phyloP scores from a whole-genome alignment of 1,140 invertebrate genomes.

The Lucilia sericata region DNA sequence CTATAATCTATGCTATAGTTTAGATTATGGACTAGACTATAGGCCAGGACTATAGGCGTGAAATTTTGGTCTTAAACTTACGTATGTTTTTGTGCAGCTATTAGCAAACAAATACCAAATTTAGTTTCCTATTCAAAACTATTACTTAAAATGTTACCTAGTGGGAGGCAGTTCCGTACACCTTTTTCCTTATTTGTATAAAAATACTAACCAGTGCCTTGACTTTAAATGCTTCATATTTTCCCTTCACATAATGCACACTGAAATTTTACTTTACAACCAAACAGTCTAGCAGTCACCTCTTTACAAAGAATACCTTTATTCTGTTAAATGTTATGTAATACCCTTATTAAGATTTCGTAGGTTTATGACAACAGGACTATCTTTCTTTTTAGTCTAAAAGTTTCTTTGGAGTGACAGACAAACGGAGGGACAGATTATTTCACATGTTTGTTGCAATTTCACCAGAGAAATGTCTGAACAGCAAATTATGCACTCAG shows the following conservation, averaged over 20 bases:
- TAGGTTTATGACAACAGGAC: not conserved
- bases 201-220: not conserved
- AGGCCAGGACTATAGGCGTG: no score
- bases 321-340: not conserved
- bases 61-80: no score
- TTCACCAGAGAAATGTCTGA: conserved; percentile 5
- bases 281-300: not conserved
- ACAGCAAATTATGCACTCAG: conserved; percentile 41
- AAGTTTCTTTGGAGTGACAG: not conserved
- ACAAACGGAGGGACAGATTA: not conserved
- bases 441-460: not conserved
- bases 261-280: not conserved
- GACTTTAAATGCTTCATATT: not conserved
- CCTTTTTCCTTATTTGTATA: no score
- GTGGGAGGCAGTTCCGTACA: no score
- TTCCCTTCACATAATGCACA: not conserved
- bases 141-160: no score
- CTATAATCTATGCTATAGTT: no score
- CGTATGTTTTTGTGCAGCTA: no score
- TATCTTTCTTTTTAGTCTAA: not conserved
- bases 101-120: no score
- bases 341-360: conserved; percentile 1
- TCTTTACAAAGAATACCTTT: not conserved
- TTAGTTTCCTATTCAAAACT: no score
- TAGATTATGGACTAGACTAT: no score